Conservation (phyloP, 2,113 vertebrate genomes). For the Rostratula benghalensis region DNA sequence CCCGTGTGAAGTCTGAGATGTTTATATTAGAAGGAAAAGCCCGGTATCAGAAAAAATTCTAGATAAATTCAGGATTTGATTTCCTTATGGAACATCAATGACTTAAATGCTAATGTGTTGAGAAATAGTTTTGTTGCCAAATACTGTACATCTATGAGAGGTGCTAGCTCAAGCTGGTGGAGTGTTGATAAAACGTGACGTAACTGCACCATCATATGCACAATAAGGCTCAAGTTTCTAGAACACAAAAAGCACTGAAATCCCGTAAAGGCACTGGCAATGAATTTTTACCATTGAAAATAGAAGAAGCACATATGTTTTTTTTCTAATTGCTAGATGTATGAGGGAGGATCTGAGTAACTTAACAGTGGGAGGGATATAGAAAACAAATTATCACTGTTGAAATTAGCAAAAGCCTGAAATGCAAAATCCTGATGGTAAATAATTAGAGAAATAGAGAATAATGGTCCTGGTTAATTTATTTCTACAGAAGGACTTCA, state of each 20-base stretch:
- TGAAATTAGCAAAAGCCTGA: neutral
- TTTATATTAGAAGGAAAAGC: neutral
- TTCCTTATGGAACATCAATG: neutral
- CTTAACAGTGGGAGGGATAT: neutral
- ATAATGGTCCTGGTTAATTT: neutral
- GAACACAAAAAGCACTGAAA: neutral
- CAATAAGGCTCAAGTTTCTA: neutral
- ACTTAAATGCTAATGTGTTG: neutral
- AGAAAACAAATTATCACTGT: neutral
- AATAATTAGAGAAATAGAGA: neutral
- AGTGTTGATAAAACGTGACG: rapidly evolving
- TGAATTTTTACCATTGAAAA: neutral
- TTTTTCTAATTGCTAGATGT: neutral
- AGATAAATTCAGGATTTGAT: neutral
- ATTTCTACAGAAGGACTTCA: neutral
- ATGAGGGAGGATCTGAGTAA: neutral
- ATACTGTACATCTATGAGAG: neutral
- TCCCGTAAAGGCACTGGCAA: neutral
- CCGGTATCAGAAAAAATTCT: neutral
- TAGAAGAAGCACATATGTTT: neutral
- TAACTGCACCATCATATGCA: neutral
- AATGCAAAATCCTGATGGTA: neutral
- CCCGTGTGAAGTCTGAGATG: rapidly evolving
- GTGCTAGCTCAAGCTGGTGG: neutral
- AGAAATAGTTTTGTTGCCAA: neutral